Evolutionary conservation across 2,888 invertebrate species (phyloP), one percentile per base, ranked within the genome.

Genomic region (Campopleginae sp.): DNA sequence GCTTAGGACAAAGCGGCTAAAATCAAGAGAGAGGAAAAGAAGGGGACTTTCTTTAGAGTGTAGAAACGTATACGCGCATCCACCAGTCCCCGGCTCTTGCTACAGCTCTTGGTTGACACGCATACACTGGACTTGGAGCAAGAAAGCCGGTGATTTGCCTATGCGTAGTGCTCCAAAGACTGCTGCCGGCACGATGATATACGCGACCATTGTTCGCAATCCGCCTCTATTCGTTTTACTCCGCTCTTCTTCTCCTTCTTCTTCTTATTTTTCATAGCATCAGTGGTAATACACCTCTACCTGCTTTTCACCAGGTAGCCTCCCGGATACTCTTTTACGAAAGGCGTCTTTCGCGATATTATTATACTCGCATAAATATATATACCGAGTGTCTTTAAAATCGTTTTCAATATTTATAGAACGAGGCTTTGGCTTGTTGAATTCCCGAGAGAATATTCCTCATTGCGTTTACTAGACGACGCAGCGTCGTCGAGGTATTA

Each of bases 171-270:
- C 71, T 71, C 85, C 78, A 91, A 90, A 77, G 82, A 82, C 80
- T 68, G 87, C 91, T 89, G 90, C 90, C 90, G 90, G 91, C 93
- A 90, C 90, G 93, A 93, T 93, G 93, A 93, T 93, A 93, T 93
- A 93, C 92, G 92, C 91, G 92, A 89, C 93, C 92, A 93, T 93
- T 93, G 93, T 93, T 92, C 89, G 87, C 87, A 82, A 86, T 87
- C 86, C 84, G 27, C 58, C 86, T 86, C 87, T 85, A 80, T 82
- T 82, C 81, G 84, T 86, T 76, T 86, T 80, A 65, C 68, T 80
- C 86, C 75, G 58, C 80, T 65, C 70, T 77, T 71, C 80, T 85
- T 80, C 63, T 77, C 80, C 81, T 58, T 63, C 48, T 71, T 78
- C 17, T 80, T 80, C 70, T 79, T 81, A 63, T 75, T 86, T 79